Evolutionary conservation across 2,888 invertebrate genomes (phyloP).

Genomic region (Dasysyrphus albostriatus): DNA sequence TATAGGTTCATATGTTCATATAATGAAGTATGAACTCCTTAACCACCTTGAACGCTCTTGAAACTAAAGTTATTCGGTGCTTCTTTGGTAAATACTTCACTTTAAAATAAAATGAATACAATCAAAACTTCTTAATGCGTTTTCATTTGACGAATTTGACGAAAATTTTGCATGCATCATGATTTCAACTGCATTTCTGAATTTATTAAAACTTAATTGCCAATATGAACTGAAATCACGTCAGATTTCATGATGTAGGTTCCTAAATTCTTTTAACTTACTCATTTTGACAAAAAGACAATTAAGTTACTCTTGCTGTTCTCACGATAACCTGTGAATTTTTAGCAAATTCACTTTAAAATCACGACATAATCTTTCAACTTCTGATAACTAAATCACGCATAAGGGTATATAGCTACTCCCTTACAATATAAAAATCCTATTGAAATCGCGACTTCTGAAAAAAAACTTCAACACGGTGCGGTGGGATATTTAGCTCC

Average conservation of each 20-base stretch:
- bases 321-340: slow-evolving; percentile 31
- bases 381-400: slow-evolving; percentile 34
- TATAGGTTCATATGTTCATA: too few species aligned
- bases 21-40: too few species aligned
- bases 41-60: too few species aligned
- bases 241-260: background rate
- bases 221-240: background rate
- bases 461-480: slow-evolving; percentile 10
- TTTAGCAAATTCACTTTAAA: background rate
- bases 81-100: too few species aligned
- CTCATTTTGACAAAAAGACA: slow-evolving; percentile 27
- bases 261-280: background rate
- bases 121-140: too few species aligned
- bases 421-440: too few species aligned
- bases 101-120: too few species aligned
- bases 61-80: too few species aligned
- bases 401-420: slow-evolving; percentile 5
- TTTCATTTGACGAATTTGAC: too few species aligned
- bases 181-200: too few species aligned
- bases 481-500: slow-evolving; percentile 22
- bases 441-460: slow-evolving; percentile 4
- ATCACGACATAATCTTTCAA: slow-evolving; percentile 34
- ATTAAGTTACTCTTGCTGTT: slow-evolving; percentile 26
- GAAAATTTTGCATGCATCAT: too few species aligned
- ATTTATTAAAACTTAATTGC: too few species aligned